Conservation (phyloP, 1,140 invertebrate species). For the Homarus americanus region DNA sequence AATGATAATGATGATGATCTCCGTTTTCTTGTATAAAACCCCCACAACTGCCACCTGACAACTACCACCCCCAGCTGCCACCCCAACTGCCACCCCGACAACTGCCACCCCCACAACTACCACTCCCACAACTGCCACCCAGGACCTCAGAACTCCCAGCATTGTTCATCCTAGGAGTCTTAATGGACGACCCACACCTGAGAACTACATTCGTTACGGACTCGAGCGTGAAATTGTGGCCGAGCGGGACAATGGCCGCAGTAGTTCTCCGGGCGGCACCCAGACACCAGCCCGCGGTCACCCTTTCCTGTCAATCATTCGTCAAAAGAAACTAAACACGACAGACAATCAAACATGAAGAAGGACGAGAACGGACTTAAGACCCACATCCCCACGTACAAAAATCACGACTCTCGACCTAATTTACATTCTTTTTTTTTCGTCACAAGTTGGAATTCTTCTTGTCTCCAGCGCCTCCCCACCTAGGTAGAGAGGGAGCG, state of each 20-base stretch:
- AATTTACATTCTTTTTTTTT: background rate
- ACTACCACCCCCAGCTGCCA: too few relatives aligned
- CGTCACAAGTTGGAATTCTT: background rate
- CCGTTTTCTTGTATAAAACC: too few relatives aligned
- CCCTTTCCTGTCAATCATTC: conserved; percentile 9
- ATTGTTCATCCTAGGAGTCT: background rate
- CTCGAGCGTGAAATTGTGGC: conserved; percentile 13
- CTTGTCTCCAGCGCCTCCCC: too few relatives aligned
- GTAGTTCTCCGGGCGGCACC: conserved; percentile 1
- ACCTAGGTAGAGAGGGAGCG: background rate
- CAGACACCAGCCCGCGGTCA: background rate
- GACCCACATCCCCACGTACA: background rate
- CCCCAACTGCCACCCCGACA: too few relatives aligned
- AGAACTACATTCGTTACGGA: background rate
- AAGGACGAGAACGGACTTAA: background rate
- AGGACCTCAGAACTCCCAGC: background rate
- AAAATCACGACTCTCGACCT: background rate
- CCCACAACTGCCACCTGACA: too few relatives aligned
- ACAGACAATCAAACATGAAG: too few relatives aligned
- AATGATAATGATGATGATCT: too few relatives aligned
- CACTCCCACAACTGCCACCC: background rate
- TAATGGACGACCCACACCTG: background rate
- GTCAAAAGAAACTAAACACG: background rate
- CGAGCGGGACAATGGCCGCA: conserved; percentile 3
- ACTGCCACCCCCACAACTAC: too few relatives aligned